Evolutionary conservation across 2,888 invertebrate genomes (phyloP).

Genomic region (Linnaemya tessellans): DNA sequence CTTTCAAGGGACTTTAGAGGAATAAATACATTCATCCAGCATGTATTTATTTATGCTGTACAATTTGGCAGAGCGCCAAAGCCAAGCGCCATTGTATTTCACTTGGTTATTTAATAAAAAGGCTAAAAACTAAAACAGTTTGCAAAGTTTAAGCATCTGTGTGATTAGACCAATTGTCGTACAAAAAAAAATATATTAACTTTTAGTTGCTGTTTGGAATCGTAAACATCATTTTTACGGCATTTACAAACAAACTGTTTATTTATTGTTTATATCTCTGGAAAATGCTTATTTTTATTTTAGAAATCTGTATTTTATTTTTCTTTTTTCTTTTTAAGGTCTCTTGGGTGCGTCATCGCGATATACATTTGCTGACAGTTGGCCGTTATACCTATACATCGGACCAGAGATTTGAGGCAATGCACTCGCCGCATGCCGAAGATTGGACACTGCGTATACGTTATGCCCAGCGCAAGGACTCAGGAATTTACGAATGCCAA

Average conservation of each 20-base stretch:
- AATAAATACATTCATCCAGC: not conserved
- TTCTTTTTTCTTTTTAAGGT: conserved; percentile 84
- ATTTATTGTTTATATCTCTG: not conserved
- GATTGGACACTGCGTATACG: conserved; percentile 93
- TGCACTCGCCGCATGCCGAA: conserved; percentile 93
- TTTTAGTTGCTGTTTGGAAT: conserved; percentile 35
- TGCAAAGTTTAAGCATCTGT: conserved; percentile 65
- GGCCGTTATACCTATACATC: conserved; percentile 91
- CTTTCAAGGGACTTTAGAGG: not conserved
- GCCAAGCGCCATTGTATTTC: conserved; percentile 20
- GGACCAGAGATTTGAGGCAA: conserved; percentile 93
- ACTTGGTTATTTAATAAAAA: conserved; percentile 25
- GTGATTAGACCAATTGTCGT: conserved; percentile 68
- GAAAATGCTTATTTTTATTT: no score
- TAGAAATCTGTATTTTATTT: not conserved
- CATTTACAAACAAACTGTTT: conserved; percentile 29
- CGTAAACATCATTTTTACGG: not conserved
- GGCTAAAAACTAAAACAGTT: conserved; percentile 46
- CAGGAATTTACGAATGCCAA: conserved; percentile 94
- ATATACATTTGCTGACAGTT: conserved; percentile 89
- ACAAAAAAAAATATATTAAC: conserved; percentile 45
- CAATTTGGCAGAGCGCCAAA: conserved; percentile 58
- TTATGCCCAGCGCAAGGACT: conserved; percentile 89
- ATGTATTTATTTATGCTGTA: conserved; percentile 16
- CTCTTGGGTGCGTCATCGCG: conserved; percentile 90